Conservation (phyloP, 2,888 invertebrate species). For the Crematogaster levior region DNA sequence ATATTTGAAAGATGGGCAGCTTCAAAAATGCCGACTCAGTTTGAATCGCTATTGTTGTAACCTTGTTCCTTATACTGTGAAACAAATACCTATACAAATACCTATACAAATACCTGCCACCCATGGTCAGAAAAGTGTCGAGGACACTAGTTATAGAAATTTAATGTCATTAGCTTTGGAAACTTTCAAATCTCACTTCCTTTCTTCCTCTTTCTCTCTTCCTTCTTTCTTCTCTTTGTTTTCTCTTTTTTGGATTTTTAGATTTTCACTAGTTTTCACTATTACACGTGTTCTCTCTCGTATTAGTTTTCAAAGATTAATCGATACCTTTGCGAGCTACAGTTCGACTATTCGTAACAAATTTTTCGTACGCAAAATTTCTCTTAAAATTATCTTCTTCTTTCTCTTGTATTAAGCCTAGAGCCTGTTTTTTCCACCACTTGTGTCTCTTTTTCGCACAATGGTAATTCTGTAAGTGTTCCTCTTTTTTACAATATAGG, state of each 20-base stretch:
- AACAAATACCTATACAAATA: conserved; percentile 72
- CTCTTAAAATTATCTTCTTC: neutral
- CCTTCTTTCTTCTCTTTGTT: neutral
- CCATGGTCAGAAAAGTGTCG: conserved; percentile 31
- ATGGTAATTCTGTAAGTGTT: no score
- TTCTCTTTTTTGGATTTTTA: no score
- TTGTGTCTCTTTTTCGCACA: no score
- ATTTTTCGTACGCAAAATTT: no score
- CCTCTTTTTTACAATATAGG: no score
- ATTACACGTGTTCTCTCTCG: no score
- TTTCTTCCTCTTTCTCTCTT: neutral
- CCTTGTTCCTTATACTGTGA: conserved; percentile 67
- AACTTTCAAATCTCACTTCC: neutral
- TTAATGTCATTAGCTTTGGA: conserved; percentile 61
- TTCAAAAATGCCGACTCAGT: conserved; percentile 74
- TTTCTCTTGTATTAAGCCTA: no score
- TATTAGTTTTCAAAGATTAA: neutral
- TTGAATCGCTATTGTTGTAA: conserved; percentile 68
- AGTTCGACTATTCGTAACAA: neutral
- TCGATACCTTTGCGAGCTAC: neutral
- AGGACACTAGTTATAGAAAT: conserved; percentile 62
- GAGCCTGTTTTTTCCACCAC: no score
- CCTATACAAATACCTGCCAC: conserved; percentile 45
- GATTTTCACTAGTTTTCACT: no score
- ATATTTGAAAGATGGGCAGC: conserved; percentile 43